Percentiles rank a stretch among this genome's conserved stretches.
Evolutionary conservation across 1,140 invertebrate species (phyloP).

Genomic region (Hyphantria cunea): DNA sequence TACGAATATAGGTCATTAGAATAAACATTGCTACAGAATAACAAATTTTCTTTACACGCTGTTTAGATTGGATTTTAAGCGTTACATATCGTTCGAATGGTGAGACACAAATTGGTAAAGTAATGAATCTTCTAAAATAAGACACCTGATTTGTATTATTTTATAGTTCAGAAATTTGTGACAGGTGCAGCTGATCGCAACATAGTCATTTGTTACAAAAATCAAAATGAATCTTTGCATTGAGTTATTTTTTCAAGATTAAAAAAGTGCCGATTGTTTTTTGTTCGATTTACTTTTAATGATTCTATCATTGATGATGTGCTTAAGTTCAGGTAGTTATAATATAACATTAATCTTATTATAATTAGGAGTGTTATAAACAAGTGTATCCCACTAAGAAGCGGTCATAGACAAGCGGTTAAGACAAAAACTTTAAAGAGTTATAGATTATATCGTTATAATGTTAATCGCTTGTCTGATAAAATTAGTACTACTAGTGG

Average conservation of each 20-base stretch:
- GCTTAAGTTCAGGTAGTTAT: too few relatives aligned
- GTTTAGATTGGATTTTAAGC: constrained; percentile 35
- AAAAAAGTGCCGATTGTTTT: constrained; percentile 33
- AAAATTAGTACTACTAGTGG: too few relatives aligned
- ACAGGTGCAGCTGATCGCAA: constrained; percentile 45
- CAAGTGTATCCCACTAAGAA: too few relatives aligned
- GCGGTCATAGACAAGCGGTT: too few relatives aligned
- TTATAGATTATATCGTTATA: too few relatives aligned
- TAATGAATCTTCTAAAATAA: constrained; percentile 57
- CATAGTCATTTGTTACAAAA: constrained; percentile 43
- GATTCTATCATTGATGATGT: too few relatives aligned
- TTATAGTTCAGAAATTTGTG: constrained; percentile 49
- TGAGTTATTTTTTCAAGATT: constrained; percentile 46
- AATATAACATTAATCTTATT: too few relatives aligned
- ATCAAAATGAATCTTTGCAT: constrained; percentile 38
- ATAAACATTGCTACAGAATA: constrained; percentile 25
- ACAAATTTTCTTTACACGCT: constrained; percentile 27
- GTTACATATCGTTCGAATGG: not conserved
- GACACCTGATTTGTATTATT: constrained; percentile 51
- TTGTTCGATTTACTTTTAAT: constrained; percentile 3
- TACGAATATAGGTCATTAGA: constrained; percentile 65
- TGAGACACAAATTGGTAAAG: constrained; percentile 31
- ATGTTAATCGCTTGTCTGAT: too few relatives aligned
- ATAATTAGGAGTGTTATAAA: too few relatives aligned
- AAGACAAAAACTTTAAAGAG: too few relatives aligned